Evolutionary conservation across 2,888 invertebrate genomes (phyloP).

Genomic region (Xylophagus ater): DNA sequence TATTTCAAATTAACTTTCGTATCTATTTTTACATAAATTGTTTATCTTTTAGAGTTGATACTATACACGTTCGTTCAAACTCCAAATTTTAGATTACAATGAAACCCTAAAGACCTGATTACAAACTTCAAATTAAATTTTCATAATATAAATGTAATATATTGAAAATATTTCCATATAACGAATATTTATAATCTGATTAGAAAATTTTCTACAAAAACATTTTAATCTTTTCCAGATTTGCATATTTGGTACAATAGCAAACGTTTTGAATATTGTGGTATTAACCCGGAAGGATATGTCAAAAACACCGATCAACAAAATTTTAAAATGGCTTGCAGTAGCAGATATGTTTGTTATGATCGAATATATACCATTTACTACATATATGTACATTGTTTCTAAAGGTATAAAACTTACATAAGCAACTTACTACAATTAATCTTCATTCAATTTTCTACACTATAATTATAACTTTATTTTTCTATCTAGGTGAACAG

Average conservation of each 20-base stretch:
- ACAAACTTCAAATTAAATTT: too few species aligned
- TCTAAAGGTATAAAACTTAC: slow-evolving; percentile 41
- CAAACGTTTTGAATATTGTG: slow-evolving; percentile 77
- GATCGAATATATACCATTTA: slow-evolving; percentile 72
- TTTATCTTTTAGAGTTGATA: too few species aligned
- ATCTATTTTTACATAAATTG: too few species aligned
- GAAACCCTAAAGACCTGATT: too few species aligned
- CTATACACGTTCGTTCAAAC: too few species aligned
- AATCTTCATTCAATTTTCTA: slow-evolving; percentile 1
- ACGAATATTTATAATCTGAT: too few species aligned
- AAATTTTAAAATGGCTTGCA: slow-evolving; percentile 71
- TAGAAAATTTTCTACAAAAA: too few species aligned
- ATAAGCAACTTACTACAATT: background rate
- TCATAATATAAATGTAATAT: too few species aligned
- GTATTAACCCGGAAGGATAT: slow-evolving; percentile 74
- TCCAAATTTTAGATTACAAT: too few species aligned
- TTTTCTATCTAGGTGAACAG: slow-evolving; percentile 86
- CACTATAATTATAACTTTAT: slow-evolving; percentile 35
- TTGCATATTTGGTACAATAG: slow-evolving; percentile 76
- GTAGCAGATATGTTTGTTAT: slow-evolving; percentile 84
- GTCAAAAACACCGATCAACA: slow-evolving; percentile 73
- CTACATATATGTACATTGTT: slow-evolving; percentile 54
- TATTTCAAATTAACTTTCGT: too few species aligned
- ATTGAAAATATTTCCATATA: too few species aligned
- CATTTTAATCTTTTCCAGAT: slow-evolving; percentile 42